Base-by-base conservation (phyloP, 2,888 invertebrate genomes). In the Tinea pellionella region DNA sequence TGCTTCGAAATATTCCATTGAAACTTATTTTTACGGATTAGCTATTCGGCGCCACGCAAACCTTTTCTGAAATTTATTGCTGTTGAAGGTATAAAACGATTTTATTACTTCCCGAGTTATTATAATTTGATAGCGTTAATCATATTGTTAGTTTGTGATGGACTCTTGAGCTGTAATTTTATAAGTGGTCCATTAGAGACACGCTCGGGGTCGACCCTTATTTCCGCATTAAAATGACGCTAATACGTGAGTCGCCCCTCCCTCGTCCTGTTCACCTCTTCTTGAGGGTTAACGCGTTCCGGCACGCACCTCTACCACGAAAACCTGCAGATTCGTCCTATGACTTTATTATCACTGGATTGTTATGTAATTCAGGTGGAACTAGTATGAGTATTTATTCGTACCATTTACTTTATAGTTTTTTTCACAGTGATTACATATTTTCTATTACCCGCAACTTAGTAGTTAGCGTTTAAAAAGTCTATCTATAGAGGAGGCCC, bases 151-250 rank as follows among this genome's bases (percentile, higher is more conserved):
- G 37, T 37, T 37, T 37, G 37, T 37, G 37, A 37, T 37, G 37
- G 37, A 37, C 37, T 37, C 37, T 37, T 9, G 37, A 37, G 37
- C 9, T 2, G 37, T 18, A 55, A 55, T 55, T 55, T 55, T 19
- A 55, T 19, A 55, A 55, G 29, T 55, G 55, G 55, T 55, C 55
- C 29, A 55, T 55, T 55, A 55, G 29, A 6, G 19, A 19, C 55
- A 55, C 55, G 55, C 55, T 2, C 24, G 55, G 19, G 24, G 9
- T 19, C 55, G 55, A 19, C 8, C 19, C 55, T 55, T 9, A 55
- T 55, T 55, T 55, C 24, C 37, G 37, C 37, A 37, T 37, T 37
- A 9, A 37, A 55, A 55, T 55, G 18, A 19, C 18, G 55, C 29
- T 55, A 9, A 55, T 55, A 55, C 55, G 19, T 55, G 37, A 37